Conservation (phyloP, 2,888 invertebrate species). For the Drosophila histrio region DNA sequence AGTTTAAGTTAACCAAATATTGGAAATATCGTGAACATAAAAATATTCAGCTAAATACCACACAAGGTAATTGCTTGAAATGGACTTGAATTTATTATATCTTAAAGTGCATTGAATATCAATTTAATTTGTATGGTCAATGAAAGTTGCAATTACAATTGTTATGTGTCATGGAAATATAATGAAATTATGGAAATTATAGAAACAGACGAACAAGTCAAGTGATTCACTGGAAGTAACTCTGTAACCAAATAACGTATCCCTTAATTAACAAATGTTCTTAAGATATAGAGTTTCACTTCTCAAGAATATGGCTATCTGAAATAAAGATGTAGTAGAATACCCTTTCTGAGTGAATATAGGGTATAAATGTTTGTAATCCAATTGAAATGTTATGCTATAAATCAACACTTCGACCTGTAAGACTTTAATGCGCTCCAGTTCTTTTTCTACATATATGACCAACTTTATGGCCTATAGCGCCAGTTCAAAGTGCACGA, state of each 20-base stretch:
- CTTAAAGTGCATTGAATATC: constrained; percentile 34
- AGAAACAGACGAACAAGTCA: neutral
- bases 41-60: constrained; percentile 31
- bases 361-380: neutral
- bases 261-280: no score
- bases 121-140: constrained; percentile 23
- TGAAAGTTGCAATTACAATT: constrained; percentile 41
- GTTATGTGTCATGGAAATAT: neutral
- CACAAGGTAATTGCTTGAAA: constrained; percentile 21
- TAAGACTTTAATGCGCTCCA: constrained; percentile 40
- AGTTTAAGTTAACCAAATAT: neutral
- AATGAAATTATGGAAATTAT: neutral
- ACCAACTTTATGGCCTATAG: constrained; percentile 36
- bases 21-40: neutral
- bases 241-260: no score
- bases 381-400: neutral
- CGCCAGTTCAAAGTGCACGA: constrained; percentile 57
- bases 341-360: neutral
- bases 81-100: constrained; percentile 30
- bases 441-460: constrained; percentile 24
- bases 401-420: constrained; percentile 35
- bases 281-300: no score
- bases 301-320: no score
- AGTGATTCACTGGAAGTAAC: neutral
- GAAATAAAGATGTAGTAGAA: no score